Conservation (phyloP, 2,888 invertebrate genomes). For the Agriopis aurantiaria region DNA sequence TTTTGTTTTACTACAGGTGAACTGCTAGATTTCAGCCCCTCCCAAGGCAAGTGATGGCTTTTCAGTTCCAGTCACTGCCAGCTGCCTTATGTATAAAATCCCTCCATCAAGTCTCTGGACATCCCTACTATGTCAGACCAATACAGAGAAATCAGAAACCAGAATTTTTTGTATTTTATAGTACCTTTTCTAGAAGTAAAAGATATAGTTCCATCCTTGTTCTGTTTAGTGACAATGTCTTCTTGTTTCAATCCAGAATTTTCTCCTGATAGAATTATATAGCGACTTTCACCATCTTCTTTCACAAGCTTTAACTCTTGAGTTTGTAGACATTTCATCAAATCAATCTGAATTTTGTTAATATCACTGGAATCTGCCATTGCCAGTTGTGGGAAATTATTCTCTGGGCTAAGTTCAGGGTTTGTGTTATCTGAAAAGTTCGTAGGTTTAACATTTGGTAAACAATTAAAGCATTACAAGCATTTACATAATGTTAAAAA, state of each 20-base stretch:
- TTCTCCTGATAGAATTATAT: slow-evolving; percentile 67
- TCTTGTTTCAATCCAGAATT: slow-evolving; percentile 52
- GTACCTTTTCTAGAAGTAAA: slow-evolving; percentile 71
- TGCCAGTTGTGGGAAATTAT: slow-evolving; percentile 39
- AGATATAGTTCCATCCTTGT: slow-evolving; percentile 78
- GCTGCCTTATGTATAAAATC: too few species aligned
- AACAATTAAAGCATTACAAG: too few species aligned
- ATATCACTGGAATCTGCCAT: slow-evolving; percentile 49
- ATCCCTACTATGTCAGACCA: background rate
- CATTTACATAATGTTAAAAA: too few species aligned
- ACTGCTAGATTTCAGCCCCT: too few species aligned
- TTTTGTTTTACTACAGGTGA: too few species aligned
- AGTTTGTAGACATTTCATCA: slow-evolving; percentile 61
- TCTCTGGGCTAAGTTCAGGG: slow-evolving; percentile 15
- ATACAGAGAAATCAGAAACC: background rate
- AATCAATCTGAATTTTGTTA: slow-evolving; percentile 71
- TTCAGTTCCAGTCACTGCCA: too few species aligned
- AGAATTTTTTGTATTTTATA: background rate
- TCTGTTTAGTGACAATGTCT: slow-evolving; percentile 74
- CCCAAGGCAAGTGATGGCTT: too few species aligned
- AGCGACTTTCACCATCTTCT: slow-evolving; percentile 62
- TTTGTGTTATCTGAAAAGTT: slow-evolving; percentile 26
- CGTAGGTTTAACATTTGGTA: background rate
- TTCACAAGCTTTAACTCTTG: slow-evolving; percentile 70
- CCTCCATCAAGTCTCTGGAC: too few species aligned